A percentile compares a stretch with the other conserved stretches of the same genome.
Conservation (phyloP, 2,888 invertebrate genomes). For the Latrodectus elegans region DNA sequence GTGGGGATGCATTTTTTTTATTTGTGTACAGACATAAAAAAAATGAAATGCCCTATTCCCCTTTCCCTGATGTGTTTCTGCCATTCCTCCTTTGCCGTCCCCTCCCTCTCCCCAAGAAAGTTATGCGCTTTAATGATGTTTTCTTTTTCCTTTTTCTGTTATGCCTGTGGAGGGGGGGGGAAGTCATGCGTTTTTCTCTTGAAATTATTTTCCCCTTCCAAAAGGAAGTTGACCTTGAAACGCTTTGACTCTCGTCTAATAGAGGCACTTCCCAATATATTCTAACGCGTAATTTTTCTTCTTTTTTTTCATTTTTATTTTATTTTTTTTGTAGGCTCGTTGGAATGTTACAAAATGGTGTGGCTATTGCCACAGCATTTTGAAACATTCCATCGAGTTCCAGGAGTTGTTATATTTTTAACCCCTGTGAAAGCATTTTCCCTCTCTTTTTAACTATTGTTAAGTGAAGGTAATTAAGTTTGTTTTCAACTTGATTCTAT, state of each 20-base stretch:
- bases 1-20: conserved; percentile 30
- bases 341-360: neutral
- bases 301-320: neutral
- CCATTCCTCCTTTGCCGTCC: conserved; percentile 25
- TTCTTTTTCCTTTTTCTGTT: conserved; percentile 21
- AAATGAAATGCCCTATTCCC: conserved; percentile 58
- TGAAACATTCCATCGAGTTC: no score
- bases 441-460: no score
- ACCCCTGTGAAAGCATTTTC: no score
- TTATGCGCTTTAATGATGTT: conserved; percentile 34
- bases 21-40: conserved; percentile 20
- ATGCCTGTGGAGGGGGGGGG: conserved; percentile 16
- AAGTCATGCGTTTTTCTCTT: conserved; percentile 27
- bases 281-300: neutral
- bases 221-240: conserved; percentile 57
- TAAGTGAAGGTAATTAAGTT: no score
- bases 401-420: no score
- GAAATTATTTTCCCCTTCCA: conserved; percentile 55
- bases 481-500: no score
- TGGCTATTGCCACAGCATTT: neutral
- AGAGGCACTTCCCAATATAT: conserved; percentile 22
- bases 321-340: neutral
- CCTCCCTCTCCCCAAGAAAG: conserved; percentile 33
- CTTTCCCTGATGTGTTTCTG: conserved; percentile 50
- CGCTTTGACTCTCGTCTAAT: conserved; percentile 37